Evolutionary conservation across 2,888 invertebrate genomes (phyloP), one percentile per base, ranked within the genome.

Genomic region (Drosophila borealis): DNA sequence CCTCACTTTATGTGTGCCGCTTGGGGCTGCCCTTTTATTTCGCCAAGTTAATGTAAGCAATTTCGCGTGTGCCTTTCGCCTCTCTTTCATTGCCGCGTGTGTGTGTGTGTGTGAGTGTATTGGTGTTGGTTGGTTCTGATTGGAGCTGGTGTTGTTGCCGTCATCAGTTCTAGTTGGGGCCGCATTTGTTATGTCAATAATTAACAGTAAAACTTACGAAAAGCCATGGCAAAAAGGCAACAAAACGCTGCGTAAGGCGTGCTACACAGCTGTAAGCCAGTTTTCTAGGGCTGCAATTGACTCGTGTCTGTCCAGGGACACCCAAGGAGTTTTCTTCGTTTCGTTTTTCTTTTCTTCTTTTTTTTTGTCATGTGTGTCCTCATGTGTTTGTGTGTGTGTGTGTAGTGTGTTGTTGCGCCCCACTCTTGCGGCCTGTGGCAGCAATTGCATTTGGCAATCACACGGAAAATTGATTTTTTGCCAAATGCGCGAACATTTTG

Each of bases 131-230:
- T 54, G 45, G 45, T 34, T 77, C 57, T 65, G 75, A 78, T 78
- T 75, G 68, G 78, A 50, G 50, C 51, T 64, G 70, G 46, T 67
- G 67, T 74, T 78, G 78, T 76, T 83, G 88, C 74, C 82, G 83
- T 87, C 88, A 87, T 81, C 87, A 70, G 68, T 50, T 65, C 57
- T 21, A 63, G 51, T 64, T 78, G 54, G 56, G 46, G 57, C 70
- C 72, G 64, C 78, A 78, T 83, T 85, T 85, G 85, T 85, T 85
- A 85, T 85, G 85, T 85, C 85, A 85, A 85, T 85, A 85, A 85
- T 86, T 86, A 85, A 81, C 83, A 75, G 64, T 66, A 65, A 62
- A 76, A 82, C 62, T 70, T 67, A 74, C 48, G 55, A 53, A 60
- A 54, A 62, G n/a, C 10, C 62, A 66, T 17, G 50, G 62, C 45